Evolutionary conservation across 2,113 vertebrate species (phyloP), one percentile per base, ranked within the genome.

Genomic region (Litocranius walleri): DNA sequence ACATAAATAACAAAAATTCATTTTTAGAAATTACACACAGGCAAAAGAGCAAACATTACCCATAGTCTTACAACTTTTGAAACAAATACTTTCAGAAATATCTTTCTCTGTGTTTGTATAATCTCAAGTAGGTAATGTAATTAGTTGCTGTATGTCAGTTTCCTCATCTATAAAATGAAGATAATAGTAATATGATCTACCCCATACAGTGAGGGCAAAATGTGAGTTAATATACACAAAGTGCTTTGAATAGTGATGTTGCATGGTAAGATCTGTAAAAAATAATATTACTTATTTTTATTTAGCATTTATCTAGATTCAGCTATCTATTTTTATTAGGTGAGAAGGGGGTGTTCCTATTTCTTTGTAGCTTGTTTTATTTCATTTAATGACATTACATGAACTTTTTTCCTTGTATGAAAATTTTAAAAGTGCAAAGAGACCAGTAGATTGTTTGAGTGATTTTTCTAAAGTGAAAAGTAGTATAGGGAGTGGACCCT

Each of bases 351-450:
- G 1, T 62, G 87, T 52, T 82, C 10, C 13, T 30, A 92, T 82
- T 92, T 87, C 84, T 62, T 80, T 33, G 30, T 52, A 71, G 52
- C 9, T 17, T 96, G 50, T 57, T 45, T 77, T 94, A 48, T 74
- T 90, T 61, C 48, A 77, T n/a, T 85, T 81, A 82, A 88, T 78
- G 23, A 80, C 29, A 88, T 29, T 77, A 36, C 10, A 50, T 40
- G 40, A 87, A 85, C 40, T 56, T 74, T 88, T 87, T 91, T 52
- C 87, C 54, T 90, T 29, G 0, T 40, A 57, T 80, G 84, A 85
- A 43, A 95, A 30, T 91, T 91, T 96, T 80, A 90, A 95, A 92
- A 81, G 62, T 91, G 36, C 64, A 77, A 95, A 95, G 50, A 92
- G 56, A 88, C 33, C 67, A 82, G 71, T 95, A 91, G 59, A 80